A percentile compares a stretch with the other conserved stretches of the same genome.
These are phyloP conservation scores for Phorcus lineatus DNA, from an alignment of 2,888 invertebrate genomes.

Conservation along the genomic window DNA sequence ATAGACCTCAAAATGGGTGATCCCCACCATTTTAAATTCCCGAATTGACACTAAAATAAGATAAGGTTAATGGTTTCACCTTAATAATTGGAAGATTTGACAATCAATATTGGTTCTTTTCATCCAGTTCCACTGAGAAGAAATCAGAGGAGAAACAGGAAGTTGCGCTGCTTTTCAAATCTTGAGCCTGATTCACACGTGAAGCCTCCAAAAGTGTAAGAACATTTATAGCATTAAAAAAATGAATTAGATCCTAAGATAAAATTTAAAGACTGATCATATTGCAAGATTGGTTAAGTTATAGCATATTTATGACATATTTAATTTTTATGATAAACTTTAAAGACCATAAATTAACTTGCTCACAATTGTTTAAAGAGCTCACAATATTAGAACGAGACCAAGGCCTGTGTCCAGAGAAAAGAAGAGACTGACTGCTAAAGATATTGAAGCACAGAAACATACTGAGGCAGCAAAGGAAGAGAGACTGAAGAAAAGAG, in stretches of 20 bases:
- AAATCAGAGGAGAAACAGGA: slow-evolving; percentile 39
- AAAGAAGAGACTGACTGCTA: slow-evolving; percentile 41
- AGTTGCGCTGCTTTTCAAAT: slow-evolving; percentile 81
- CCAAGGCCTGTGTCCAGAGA: slow-evolving; percentile 34
- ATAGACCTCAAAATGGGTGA: no score
- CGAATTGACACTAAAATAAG: no score
- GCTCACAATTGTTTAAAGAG: slow-evolving; percentile 19
- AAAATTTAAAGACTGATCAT: no score
- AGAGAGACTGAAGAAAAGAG: slow-evolving; percentile 26
- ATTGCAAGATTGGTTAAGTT: no score
- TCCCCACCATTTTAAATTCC: no score
- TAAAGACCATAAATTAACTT: background rate
- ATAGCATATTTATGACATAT: no score
- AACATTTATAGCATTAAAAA: background rate
- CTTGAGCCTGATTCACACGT: slow-evolving; percentile 80
- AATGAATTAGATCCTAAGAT: no score
- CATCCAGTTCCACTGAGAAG: slow-evolving; percentile 28
- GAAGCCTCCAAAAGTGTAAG: slow-evolving; percentile 49
- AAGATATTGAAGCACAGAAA: slow-evolving; percentile 38
- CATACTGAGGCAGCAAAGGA: slow-evolving; percentile 39
- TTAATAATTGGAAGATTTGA: background rate
- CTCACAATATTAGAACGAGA: slow-evolving; percentile 29
- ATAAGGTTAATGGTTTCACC: background rate
- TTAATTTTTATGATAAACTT: no score
- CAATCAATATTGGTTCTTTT: slow-evolving; percentile 9